Base-by-base conservation (phyloP, 2,888 invertebrate genomes). In the Lasiommata megera region DNA sequence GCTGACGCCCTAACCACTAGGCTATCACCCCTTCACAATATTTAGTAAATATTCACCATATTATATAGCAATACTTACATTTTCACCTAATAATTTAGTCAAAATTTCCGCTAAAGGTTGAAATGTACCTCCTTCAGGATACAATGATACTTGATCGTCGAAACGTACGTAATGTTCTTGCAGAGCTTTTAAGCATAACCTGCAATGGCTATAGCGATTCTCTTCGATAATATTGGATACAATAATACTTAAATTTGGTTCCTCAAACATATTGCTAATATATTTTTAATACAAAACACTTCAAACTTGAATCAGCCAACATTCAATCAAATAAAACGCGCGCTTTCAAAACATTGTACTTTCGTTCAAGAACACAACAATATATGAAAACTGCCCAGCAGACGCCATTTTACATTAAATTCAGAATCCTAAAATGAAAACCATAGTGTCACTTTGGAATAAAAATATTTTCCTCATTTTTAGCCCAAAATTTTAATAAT, bases 101-200 rank as follows among this genome's bases (percentile, higher is more conserved):
- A 87, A 62, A 31, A 85, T 36, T 54, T 76, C 72, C 17, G 74
- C 68, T 0, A 85, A 60, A 0, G 72, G 67, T 43, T 71, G 63
- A 51, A 77, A 73, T 34, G 50, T 54, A 34, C 59, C 63, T 47
- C 58, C 63, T 7, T 65, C 55, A 14, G 67, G 53, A 61, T 79
- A 72, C 34, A 76, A 56, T 1, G 73, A 72, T 3, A 87, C 75
- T 36, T 69, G 67, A 64, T 88, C 86, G 8, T 77, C 66, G 53
- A 88, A 80, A 38, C 74, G 74, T n/a, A 84, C 79, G 43, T 79
- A 87, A 14, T 72, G 66, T 28, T 77, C 73, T 47, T 72, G 63
- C 37, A 86, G 77, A 54, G 61, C 63, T 54, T 75, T 74, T 44
- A 88, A 65, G 67, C 89, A 89, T 83, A 89, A 83, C 82, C 88